phyloP scores from a whole-genome alignment of 1,140 invertebrate genomes.

The Drosophila repletoides region DNA sequence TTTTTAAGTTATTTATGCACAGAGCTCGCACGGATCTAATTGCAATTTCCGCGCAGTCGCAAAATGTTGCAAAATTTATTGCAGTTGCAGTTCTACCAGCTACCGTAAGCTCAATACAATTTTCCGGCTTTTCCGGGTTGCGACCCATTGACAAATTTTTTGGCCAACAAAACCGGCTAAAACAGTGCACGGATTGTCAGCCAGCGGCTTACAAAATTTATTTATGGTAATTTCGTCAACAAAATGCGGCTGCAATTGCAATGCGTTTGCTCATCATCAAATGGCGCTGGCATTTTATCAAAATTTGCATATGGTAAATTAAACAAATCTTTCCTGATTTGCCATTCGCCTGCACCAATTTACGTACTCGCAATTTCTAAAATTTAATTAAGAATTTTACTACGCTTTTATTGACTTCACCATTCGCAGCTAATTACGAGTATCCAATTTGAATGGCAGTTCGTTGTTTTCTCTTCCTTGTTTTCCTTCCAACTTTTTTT shows the following conservation, averaged over 20 bases:
- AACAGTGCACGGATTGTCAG: constrained; percentile 6
- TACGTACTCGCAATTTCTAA: background rate
- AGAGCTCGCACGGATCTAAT: constrained; percentile 63
- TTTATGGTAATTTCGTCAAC: constrained; percentile 75
- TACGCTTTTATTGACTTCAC: constrained; percentile 53
- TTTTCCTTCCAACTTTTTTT: constrained; percentile 30
- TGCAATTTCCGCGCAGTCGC: constrained; percentile 74
- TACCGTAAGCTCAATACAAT: constrained; percentile 64
- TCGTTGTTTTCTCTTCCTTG: background rate
- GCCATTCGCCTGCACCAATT: constrained; percentile 1
- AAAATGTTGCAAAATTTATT: constrained; percentile 74
- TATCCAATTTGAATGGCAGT: constrained; percentile 27
- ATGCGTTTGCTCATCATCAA: constrained; percentile 29
- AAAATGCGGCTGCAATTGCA: constrained; percentile 2
- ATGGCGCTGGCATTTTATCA: constrained; percentile 50
- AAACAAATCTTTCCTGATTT: constrained; percentile 61
- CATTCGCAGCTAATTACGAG: constrained; percentile 42
- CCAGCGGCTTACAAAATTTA: constrained; percentile 46
- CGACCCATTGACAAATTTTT: constrained; percentile 50
- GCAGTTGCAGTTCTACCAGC: constrained; percentile 28
- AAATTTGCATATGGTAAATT: constrained; percentile 67
- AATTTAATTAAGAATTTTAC: constrained; percentile 73
- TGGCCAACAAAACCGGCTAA: background rate
- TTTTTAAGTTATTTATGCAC: constrained; percentile 70
- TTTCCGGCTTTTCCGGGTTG: constrained; percentile 24